Base-by-base conservation (phyloP, 2,113 vertebrate species). In the Datnioides undecimradiatus region DNA sequence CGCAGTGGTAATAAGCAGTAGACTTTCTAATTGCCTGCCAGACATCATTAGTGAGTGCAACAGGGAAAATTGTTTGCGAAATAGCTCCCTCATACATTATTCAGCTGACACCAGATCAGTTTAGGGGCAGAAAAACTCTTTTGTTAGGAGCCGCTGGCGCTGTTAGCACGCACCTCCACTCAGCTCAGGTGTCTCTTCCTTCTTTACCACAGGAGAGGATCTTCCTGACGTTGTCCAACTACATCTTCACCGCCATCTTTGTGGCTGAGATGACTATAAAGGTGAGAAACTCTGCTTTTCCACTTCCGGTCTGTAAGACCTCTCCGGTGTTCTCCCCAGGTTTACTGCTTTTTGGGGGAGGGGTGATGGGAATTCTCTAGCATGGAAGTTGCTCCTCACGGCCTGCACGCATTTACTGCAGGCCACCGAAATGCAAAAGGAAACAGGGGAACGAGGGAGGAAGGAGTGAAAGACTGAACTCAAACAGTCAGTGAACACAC, bases 171-270 rank as follows among this genome's bases (percentile, higher is more conserved):
- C 21, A 11, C 23, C 16, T 65, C 19, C 4, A 1, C 59, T 90
- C 51, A 90, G 23, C 66, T n/a, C 84, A 75, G 62, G n/a, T 58
- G 0, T 87, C 17, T 86, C 51, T 79, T 74, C 54, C 36, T 77
- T 46, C 76, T 45, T 36, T 49, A 70, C 69, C 76, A 41, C 88
- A 99, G 98, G 98, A 99, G 82, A 95, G 97, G 80, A 96, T 99
- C 93, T 99, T 99, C 94, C 95, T 99, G 41, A 98, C 96, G 0
- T 85, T 99, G 84, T 98, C 98, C 92, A 99, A 99, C 93, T 99
- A 99, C 93, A 97, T 99, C 94, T 99, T 99, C 93, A 99, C 98
- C 0, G 96, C 96, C 1, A 98, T 99, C 92, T 99, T 99, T 82
- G 95, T 99, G 91, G 92, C 97, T 23, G 98, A 99, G 93, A 99